These are phyloP conservation scores for Vanessa atalanta DNA, from an alignment of 1,140 invertebrate genomes.

Conservation along the genomic window DNA sequence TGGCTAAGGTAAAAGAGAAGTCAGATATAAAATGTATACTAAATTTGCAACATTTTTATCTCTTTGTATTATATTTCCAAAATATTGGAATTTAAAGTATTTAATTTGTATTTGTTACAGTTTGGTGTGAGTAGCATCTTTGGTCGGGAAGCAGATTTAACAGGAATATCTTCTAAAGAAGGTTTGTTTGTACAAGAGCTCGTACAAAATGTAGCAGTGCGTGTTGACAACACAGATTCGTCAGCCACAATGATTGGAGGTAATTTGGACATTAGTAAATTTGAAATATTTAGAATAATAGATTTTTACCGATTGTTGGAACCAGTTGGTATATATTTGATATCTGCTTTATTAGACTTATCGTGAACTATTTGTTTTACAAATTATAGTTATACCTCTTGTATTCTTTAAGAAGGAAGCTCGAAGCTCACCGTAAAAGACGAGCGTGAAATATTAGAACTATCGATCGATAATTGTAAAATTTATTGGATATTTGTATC, in stretches of 20 bases:
- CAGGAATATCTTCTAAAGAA: conserved; percentile 80
- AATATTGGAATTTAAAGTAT: neutral
- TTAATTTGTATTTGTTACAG: conserved; percentile 50
- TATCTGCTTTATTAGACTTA: no score
- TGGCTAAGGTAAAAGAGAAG: conserved; percentile 70
- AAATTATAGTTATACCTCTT: no score
- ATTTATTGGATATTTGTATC: no score
- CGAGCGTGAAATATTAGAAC: no score
- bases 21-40: neutral
- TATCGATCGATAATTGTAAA: no score
- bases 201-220: conserved; percentile 83
- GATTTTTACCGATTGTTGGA: no score
- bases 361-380: no score
- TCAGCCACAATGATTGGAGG: conserved; percentile 43
- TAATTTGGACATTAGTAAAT: conserved; percentile 20
- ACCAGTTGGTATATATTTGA: no score
- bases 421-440: no score
- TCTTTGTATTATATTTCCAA: neutral
- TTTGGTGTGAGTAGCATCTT: conserved; percentile 83
- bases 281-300: no score
- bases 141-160: conserved; percentile 80
- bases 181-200: conserved; percentile 83
- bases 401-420: no score
- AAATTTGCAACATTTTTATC: neutral
- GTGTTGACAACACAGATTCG: conserved; percentile 78